These are phyloP conservation scores for Scotopteryx bipunctaria DNA, from an alignment of 2,888 invertebrate species.

Conservation along the genomic window DNA sequence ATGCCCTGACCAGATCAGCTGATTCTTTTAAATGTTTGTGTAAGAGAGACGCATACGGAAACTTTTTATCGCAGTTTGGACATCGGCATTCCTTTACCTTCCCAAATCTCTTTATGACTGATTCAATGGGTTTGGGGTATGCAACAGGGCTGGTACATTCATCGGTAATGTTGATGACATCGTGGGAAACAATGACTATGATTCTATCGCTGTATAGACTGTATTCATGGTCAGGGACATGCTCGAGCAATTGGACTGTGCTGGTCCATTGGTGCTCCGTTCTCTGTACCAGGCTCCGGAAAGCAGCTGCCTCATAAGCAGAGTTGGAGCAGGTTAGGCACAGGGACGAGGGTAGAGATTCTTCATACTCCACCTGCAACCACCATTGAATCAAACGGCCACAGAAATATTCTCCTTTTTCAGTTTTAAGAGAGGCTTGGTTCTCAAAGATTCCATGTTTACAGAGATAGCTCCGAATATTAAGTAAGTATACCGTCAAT, in stretches of 20 bases:
- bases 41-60: constrained; percentile 53
- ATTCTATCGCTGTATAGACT: constrained; percentile 34
- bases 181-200: constrained; percentile 48
- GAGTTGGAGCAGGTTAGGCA: constrained; percentile 60
- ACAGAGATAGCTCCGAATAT: neutral
- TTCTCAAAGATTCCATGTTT: constrained; percentile 9
- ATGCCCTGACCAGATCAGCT: constrained; percentile 59
- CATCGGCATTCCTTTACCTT: constrained; percentile 49
- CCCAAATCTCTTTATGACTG: constrained; percentile 33
- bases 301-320: constrained; percentile 59
- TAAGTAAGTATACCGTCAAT: neutral
- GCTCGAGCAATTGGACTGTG: constrained; percentile 50
- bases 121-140: constrained; percentile 10
- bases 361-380: constrained; percentile 69
- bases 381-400: constrained; percentile 68
- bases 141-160: constrained; percentile 26
- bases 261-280: constrained; percentile 56
- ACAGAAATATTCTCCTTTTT: constrained; percentile 41
- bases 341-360: constrained; percentile 63
- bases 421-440: neutral
- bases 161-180: constrained; percentile 48
- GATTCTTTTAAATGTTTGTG: constrained; percentile 66
- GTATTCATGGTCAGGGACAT: constrained; percentile 42
- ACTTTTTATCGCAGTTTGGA: constrained; percentile 60
- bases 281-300: constrained; percentile 57